Evolutionary conservation across 2,113 vertebrate species (phyloP).

Genomic region (Centrocercus urophasianus): DNA sequence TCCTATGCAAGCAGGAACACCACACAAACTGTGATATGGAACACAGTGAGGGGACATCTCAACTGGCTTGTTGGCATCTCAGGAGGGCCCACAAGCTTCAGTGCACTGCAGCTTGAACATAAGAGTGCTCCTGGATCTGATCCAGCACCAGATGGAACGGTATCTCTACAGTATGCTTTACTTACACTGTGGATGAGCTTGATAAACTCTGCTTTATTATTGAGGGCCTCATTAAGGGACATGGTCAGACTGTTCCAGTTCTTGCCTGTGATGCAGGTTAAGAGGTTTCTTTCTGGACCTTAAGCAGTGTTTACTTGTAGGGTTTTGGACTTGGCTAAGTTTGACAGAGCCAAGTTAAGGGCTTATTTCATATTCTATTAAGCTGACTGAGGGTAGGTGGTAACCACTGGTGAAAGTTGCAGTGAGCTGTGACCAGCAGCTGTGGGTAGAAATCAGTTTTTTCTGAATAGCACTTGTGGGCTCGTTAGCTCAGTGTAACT

Average conservation of each 20-base stretch:
- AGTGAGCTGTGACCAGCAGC: not conserved
- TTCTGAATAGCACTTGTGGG: not conserved
- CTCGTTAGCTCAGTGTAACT: not conserved
- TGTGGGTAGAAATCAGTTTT: not conserved
- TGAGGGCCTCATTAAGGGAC: no score
- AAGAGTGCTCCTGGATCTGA: not conserved
- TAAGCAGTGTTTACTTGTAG: not conserved
- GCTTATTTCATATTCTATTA: not conserved
- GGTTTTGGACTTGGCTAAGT: not conserved
- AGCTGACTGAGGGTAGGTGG: not conserved
- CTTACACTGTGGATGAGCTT: not conserved
- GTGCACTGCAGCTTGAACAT: not conserved
- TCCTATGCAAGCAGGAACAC: fast-evolving
- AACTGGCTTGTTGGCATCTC: not conserved
- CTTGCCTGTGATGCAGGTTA: not conserved
- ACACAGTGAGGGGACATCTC: fast-evolving
- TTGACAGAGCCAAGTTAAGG: not conserved
- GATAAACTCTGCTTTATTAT: not conserved
- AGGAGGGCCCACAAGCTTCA: not conserved
- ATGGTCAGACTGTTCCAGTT: not conserved
- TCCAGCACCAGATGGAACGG: not conserved
- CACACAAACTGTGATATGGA: fast-evolving
- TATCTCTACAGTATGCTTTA: not conserved
- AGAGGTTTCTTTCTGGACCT: not conserved
- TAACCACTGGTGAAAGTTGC: not conserved